Evolutionary conservation across 2,888 invertebrate genomes (phyloP), one percentile per base, ranked within the genome.

Genomic region (Epistrophella euchroma): DNA sequence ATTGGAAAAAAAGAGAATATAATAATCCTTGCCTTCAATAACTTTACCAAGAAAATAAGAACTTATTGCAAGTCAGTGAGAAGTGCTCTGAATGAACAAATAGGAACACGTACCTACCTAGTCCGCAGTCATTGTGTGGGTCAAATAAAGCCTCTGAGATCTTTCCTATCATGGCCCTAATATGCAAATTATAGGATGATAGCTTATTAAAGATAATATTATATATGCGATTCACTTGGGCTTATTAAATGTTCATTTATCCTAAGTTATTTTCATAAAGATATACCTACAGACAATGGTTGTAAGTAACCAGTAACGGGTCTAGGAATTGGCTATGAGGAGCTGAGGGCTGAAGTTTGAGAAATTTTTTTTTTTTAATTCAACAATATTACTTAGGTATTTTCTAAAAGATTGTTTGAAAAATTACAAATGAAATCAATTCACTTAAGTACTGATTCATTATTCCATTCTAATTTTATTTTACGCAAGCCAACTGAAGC

Each of bases 11-110:
- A 66, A 47, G 6, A 32, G 17, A 19, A 19, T 4, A 9, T 81
- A 64, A 64, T 75, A 75, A 71, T 70, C 37, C 62, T 50, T 15
- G 15, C 52, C 58, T 32, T 40, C 40, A 50, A 58, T 74, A 66
- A 50, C 55, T 60, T 52, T 37, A 17, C n/a, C 47, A 37, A 37
- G 62, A 17, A 37, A 72, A 66, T 50, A 22, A 10, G 32, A 56
- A 58, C 45, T 78, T 60, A 55, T 47, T 66, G 76, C 76, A 75
- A 25, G 75, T 17, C 17, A 25, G 9, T 56, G 40, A 17, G 73
- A 66, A 66, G 47, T 11, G 13, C 32, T 25, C 17, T 32, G 64
- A 28, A 64, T 64, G 9, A 64, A 45, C 28, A 45, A 64, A 32
- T 32, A 64, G 45, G 32, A n/a, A 52, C 52, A 52, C 64, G 28